phyloP scores from a whole-genome alignment of 92 coral and sea anemone species.

The Pocillopora meandrina region DNA sequence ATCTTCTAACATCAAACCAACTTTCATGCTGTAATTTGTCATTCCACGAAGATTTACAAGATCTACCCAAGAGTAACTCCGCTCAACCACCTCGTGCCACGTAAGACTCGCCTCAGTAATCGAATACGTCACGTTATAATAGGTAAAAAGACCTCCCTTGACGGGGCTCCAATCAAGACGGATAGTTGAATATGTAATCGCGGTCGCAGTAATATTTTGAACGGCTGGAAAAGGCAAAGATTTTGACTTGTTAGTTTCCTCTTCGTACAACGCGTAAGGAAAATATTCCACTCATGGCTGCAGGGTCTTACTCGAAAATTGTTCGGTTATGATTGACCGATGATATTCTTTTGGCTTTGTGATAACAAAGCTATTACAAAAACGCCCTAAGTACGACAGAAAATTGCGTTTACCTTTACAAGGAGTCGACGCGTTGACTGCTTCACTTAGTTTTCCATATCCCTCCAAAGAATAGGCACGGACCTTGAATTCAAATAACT shows the following conservation, averaged over 20 bases:
- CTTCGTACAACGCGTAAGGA: background rate
- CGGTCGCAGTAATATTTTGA: background rate
- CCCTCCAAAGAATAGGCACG: slow-evolving; percentile 54
- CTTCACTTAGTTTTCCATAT: slow-evolving; percentile 49
- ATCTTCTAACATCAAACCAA: background rate
- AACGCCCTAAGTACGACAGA: too few relatives aligned
- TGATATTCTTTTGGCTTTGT: too few relatives aligned
- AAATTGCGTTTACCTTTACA: slow-evolving; percentile 19
- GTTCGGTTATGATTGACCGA: too few relatives aligned
- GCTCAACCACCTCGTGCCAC: background rate
- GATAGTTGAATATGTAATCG: background rate
- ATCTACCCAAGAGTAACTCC: background rate
- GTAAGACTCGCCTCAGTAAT: background rate
- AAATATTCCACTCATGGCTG: too few relatives aligned
- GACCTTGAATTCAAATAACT: slow-evolving; percentile 39
- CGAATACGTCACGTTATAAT: slow-evolving; percentile 15
- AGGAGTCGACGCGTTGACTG: background rate
- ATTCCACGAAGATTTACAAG: slow-evolving; percentile 19
- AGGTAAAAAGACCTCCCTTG: background rate
- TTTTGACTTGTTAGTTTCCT: background rate
- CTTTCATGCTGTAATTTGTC: slow-evolving; percentile 17
- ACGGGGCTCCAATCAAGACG: slow-evolving; percentile 1
- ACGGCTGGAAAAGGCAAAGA: background rate
- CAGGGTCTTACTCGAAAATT: too few relatives aligned
- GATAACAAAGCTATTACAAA: too few relatives aligned